phyloP scores from a whole-genome alignment of 2,888 invertebrate genomes.

The Tinea trinotella region DNA sequence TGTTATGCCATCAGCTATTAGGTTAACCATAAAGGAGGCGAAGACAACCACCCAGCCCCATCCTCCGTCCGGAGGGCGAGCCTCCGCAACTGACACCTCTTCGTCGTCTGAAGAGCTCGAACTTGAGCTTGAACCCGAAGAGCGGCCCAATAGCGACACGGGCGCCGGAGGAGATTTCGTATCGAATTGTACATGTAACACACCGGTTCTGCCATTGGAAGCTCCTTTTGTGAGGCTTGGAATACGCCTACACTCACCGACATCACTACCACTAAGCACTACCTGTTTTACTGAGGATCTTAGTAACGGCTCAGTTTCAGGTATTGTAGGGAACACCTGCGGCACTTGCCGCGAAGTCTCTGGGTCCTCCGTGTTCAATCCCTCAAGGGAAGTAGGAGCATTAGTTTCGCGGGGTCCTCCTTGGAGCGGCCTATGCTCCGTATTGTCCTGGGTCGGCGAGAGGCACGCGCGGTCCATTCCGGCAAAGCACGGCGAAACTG shows the following conservation, averaged over 20 bases:
- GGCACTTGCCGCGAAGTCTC: constrained; percentile 44
- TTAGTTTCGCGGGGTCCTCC: constrained; percentile 60
- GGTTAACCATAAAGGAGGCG: constrained; percentile 89
- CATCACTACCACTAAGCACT: constrained; percentile 30
- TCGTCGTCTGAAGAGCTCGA: constrained; percentile 76
- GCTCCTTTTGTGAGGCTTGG: constrained; percentile 21
- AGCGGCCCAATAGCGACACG: constrained; percentile 41
- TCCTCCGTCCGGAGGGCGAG: constrained; percentile 87
- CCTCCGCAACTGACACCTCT: constrained; percentile 75
- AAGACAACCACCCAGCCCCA: constrained; percentile 95
- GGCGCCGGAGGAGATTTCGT: constrained; percentile 58
- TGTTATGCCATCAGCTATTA: constrained; percentile 93
- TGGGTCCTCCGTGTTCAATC: constrained; percentile 28
- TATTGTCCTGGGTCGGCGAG: constrained; percentile 53
- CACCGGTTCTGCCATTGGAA: constrained; percentile 42
- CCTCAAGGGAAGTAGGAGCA: constrained; percentile 27
- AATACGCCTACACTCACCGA: constrained; percentile 36
- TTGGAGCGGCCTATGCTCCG: constrained; percentile 56
- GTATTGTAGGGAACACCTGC: constrained; percentile 50
- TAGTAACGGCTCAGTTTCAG: constrained; percentile 46
- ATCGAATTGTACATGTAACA: constrained; percentile 74
- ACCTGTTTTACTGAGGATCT: constrained; percentile 24
- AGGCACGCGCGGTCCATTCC: constrained; percentile 61
- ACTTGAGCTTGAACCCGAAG: constrained; percentile 50
- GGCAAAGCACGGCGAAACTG: constrained; percentile 50